Conservation (phyloP, 2,113 vertebrate genomes). For the Variabilichromis moorii region DNA sequence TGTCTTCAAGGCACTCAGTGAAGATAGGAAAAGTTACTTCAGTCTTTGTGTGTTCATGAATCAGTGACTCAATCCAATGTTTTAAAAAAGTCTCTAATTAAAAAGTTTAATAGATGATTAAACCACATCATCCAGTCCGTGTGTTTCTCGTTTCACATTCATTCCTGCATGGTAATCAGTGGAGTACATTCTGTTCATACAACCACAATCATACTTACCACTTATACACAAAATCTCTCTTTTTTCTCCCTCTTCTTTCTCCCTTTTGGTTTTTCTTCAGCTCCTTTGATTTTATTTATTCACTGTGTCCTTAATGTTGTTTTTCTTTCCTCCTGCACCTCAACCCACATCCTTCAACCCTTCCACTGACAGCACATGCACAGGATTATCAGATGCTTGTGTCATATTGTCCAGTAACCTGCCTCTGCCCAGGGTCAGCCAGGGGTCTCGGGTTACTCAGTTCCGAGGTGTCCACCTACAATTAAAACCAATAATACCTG, state of each 20-base stretch:
- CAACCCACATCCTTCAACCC: background rate
- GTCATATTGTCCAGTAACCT: constrained; percentile 14
- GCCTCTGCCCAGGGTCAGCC: background rate
- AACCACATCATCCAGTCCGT: constrained; percentile 26
- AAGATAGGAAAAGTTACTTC: background rate
- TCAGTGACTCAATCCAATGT: background rate
- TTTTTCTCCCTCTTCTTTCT: background rate
- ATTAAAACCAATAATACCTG: constrained; percentile 38
- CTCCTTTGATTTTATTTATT: background rate
- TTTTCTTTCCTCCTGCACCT: background rate
- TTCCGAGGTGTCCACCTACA: background rate
- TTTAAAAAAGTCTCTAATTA: constrained; percentile 30
- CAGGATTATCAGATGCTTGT: constrained; percentile 35
- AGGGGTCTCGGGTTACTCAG: constrained; percentile 31
- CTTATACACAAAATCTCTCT: background rate
- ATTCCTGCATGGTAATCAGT: constrained; percentile 25
- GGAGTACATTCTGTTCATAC: background rate
- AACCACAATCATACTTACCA: background rate
- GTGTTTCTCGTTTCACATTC: background rate
- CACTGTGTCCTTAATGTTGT: background rate
- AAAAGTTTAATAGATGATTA: constrained; percentile 38
- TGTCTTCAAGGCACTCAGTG: background rate
- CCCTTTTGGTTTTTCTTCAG: background rate
- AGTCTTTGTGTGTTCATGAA: background rate
- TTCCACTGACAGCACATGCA: constrained; percentile 9